Base-by-base conservation (phyloP, 2,888 invertebrate species). In the Camptogramma bilineatum region DNA sequence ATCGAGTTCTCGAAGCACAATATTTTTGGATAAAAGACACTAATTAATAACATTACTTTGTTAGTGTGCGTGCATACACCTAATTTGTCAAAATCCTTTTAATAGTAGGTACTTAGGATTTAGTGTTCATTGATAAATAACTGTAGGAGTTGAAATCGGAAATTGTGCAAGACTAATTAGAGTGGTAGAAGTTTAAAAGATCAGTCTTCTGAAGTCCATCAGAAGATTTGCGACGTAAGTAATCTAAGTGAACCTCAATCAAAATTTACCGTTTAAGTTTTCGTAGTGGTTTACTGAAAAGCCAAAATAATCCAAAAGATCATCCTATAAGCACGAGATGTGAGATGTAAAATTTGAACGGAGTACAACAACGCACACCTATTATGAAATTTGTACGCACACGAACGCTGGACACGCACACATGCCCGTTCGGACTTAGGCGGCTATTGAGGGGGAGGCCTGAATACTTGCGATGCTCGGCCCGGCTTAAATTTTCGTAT, bases 341-440 rank as follows among this genome's bases (percentile, higher is more conserved):
- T 85, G 89, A 90, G 88, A 91, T 91, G 91, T 93, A 90, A 92
- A 93, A 93, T 93, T 91, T 90, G 90, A 89, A 84, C 86, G 82
- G 85, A 88, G 86, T 82, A 86, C 82, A 85, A 80, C 82, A 85
- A 77, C 86, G 86, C 83, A 86, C 89, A 90, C 88, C 90, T 91
- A 90, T 89, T 90, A 91, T 90, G 89, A 89, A 88, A 89, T 88
- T 87, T 85, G 84, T 83, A 82, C 87, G 84, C 90, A 89, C 62
- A 57, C 52, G 54, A n/a, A 76, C 75, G 73, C 71, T 65, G 73
- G 81, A 75, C 82, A 77, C 84, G 77, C 86, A 85, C 81, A 77
- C 77, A 77, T 72, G 65, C 62, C 52, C 68, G 68, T 73, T 87
- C 88, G 91, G 91, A 91, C 92, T 87, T 87, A 82, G 83, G 81